Evolutionary conservation across 2,888 invertebrate genomes (phyloP), one percentile per base, ranked within the genome.

Genomic region (Machimus atricapillus): DNA sequence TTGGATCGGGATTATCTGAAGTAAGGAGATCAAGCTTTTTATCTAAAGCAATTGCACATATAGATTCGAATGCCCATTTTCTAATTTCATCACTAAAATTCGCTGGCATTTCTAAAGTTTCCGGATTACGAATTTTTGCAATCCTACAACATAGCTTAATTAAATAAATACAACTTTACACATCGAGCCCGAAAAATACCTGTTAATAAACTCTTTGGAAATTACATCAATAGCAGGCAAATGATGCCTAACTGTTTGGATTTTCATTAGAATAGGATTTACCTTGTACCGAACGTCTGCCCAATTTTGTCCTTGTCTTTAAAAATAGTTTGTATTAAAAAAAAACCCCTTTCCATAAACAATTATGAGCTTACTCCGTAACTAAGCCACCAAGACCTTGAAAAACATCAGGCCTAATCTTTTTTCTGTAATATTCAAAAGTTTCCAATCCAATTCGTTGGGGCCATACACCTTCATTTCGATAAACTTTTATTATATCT

Each of bases 251-350:
- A 91, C 90, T 77, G 90, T 91, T 85, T 91, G 91, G 3, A 90
- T 89, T 82, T 91, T 91, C 91, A 92, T 90, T 58, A 92, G 86
- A 43, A 92, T 90, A 0, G 91, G 92, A 89, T 92, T 92, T 0
- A 92, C 91, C 89, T 94, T 95, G 6, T 94, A 94, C n/a, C 96
- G 93, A 87, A 95, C 93, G 76, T 94, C 93, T 37, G 94, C 94
- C 96, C 96, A 96, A 89, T 94, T 93, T 40, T 94, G 93, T 0
- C 95, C 96, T 92, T 96, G 94, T 31, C 94, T 94, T 19, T 43
- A 4, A 78, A 16, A 46, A 19, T 90, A 76, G 91, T 90, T 23
- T n/a, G 0, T 76, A 74, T 46, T 73, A 14, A 16, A n/a, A 34
- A 37, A 77, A n/a, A 77, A 2, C 7, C n/a, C n/a, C n/a, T 14